phyloP scores from a whole-genome alignment of 2,888 invertebrate species.

The Volucella bombylans region DNA sequence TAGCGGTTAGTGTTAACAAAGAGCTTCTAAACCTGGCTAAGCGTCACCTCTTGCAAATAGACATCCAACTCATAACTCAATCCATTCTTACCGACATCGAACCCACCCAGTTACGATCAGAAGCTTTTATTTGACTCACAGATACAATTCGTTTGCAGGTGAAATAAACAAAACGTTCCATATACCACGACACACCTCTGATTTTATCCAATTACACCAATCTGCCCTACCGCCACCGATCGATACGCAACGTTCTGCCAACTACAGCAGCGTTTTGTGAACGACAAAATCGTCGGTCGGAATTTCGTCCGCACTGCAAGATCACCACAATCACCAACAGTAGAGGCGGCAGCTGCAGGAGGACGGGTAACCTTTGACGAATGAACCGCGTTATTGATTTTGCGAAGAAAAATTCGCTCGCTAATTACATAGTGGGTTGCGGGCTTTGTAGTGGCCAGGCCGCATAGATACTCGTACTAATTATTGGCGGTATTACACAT shows the following conservation, averaged over 20 bases:
- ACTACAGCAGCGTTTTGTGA: neutral
- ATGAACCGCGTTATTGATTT: conserved; percentile 45
- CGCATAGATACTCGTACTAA: conserved; percentile 18
- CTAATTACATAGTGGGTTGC: conserved; percentile 41
- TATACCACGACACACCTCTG: conserved; percentile 24
- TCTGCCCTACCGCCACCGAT: conserved; percentile 1
- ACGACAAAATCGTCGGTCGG: conserved; percentile 6
- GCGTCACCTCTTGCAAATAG: conserved; percentile 26
- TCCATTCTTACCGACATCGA: neutral
- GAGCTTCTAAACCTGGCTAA: neutral
- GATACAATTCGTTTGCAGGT: conserved; percentile 33
- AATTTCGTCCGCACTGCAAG: conserved; percentile 9
- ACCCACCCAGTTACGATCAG: conserved; percentile 6
- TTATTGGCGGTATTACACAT: conserved; percentile 17
- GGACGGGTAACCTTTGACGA: conserved; percentile 46
- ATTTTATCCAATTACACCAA: conserved; percentile 21
- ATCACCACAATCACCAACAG: neutral
- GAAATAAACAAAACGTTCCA: conserved; percentile 6
- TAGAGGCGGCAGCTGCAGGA: neutral
- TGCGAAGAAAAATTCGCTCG: conserved; percentile 34
- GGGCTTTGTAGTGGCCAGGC: neutral
- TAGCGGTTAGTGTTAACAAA: conserved; percentile 24
- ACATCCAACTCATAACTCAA: conserved; percentile 24
- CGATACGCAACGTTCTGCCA: neutral
- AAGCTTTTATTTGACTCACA: conserved; percentile 19